These are phyloP conservation scores for Chaunax sp. DNA, from an alignment of 2,797 vertebrate species.

Conservation along the genomic window DNA sequence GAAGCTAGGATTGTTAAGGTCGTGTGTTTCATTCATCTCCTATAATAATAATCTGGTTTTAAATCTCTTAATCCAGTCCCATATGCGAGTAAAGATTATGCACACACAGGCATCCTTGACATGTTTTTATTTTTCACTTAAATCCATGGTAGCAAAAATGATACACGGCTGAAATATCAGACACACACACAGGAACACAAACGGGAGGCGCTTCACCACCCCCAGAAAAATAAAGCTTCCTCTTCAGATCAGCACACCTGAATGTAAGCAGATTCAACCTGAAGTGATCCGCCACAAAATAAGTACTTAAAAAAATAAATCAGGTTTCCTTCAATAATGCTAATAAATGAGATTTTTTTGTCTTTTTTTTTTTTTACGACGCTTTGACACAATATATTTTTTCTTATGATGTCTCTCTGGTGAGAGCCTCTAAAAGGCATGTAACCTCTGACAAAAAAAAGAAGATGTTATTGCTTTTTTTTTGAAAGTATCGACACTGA, in stretches of 20 bases:
- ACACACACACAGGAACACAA: constrained; percentile 65
- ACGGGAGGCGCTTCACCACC: constrained; percentile 71
- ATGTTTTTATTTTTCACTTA: constrained; percentile 74
- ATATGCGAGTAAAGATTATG: neutral
- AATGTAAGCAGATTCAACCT: constrained; percentile 62
- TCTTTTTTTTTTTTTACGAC: constrained; percentile 38
- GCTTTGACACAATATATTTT: constrained; percentile 64
- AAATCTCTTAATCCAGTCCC: neutral
- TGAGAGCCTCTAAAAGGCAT: constrained; percentile 72
- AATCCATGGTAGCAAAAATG: constrained; percentile 79
- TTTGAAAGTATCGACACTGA: constrained; percentile 72
- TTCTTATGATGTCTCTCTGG: constrained; percentile 50
- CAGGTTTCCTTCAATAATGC: constrained; percentile 56
- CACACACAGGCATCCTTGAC: constrained; percentile 32
- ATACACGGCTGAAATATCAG: constrained; percentile 77
- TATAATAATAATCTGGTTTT: neutral
- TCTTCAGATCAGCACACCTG: constrained; percentile 72
- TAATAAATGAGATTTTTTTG: constrained; percentile 51
- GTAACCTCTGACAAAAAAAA: constrained; percentile 57
- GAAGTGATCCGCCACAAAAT: constrained; percentile 45
- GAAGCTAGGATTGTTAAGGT: neutral
- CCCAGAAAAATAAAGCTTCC: constrained; percentile 80
- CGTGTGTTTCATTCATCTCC: no score
- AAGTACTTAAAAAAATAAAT: constrained; percentile 61
- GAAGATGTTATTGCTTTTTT: constrained; percentile 79